A percentile compares a stretch with the other conserved stretches of the same genome.
phyloP scores from a whole-genome alignment of 2,888 invertebrate genomes.

The Agrotis clavis region DNA sequence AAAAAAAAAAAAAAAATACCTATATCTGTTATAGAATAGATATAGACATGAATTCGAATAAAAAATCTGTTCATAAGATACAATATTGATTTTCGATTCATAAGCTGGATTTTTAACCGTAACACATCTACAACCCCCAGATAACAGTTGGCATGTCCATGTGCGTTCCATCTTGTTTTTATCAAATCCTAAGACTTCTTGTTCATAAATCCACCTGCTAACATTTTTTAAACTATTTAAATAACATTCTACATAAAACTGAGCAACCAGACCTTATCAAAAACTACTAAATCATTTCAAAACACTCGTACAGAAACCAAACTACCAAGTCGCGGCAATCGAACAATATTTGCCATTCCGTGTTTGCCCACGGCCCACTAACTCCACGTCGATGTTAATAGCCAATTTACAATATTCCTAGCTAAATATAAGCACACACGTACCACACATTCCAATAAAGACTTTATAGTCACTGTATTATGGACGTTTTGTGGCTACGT shows the following conservation, averaged over 20 bases:
- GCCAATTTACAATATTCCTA: conserved; percentile 57
- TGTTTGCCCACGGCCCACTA: conserved; percentile 51
- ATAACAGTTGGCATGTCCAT: not conserved
- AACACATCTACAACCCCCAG: not conserved
- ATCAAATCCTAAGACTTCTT: not conserved
- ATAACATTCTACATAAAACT: not conserved
- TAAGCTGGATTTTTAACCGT: not conserved
- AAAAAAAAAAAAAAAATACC: too few relatives aligned
- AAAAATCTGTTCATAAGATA: too few relatives aligned
- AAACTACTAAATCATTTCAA: conserved; percentile 10
- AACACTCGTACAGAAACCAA: conserved; percentile 18
- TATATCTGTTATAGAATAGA: not conserved
- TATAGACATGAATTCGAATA: too few relatives aligned
- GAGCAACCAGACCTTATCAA: not conserved
- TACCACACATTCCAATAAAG: conserved; percentile 13
- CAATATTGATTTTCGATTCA: too few relatives aligned
- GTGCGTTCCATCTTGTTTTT: not conserved
- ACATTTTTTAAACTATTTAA: not conserved
- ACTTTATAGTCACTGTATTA: conserved; percentile 1
- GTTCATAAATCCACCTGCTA: not conserved
- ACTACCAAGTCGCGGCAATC: conserved; percentile 37
- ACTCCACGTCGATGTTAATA: conserved; percentile 47
- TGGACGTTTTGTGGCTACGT: not conserved
- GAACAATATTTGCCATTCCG: conserved; percentile 59
- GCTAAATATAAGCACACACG: conserved; percentile 17